phyloP scores from a whole-genome alignment of 1,140 invertebrate genomes.

The Drosophila albomicans region DNA sequence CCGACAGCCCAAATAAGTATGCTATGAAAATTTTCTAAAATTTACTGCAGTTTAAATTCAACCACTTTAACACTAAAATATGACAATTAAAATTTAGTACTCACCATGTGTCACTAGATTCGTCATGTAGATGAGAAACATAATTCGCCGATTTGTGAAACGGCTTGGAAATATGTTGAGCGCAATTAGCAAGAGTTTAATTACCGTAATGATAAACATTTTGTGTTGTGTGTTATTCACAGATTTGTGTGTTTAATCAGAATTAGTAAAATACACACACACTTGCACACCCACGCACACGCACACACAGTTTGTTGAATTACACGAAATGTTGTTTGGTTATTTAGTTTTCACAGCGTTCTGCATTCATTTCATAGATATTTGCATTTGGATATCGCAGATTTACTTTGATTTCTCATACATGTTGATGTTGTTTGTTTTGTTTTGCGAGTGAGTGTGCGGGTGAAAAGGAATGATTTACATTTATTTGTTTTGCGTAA shows the following conservation, averaged over 20 bases:
- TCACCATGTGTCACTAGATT: slow-evolving; percentile 84
- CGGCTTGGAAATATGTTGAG: slow-evolving; percentile 84
- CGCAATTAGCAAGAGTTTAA: slow-evolving; percentile 84
- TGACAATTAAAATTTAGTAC: slow-evolving; percentile 13
- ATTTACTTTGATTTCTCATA: slow-evolving; percentile 34
- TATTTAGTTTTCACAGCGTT: slow-evolving; percentile 34
- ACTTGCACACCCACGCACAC: neutral
- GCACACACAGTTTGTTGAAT: slow-evolving; percentile 25
- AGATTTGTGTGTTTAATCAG: slow-evolving; percentile 36
- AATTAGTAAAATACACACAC: slow-evolving; percentile 40
- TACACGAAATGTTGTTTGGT: slow-evolving; percentile 34
- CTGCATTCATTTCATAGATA: slow-evolving; percentile 16
- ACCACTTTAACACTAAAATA: neutral
- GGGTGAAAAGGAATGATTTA: slow-evolving; percentile 29
- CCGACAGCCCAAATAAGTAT: no score
- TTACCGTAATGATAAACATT: slow-evolving; percentile 84
- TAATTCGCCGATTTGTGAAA: slow-evolving; percentile 82
- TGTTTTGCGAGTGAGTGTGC: neutral
- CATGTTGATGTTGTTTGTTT: slow-evolving; percentile 39
- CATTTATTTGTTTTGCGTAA: slow-evolving; percentile 82
- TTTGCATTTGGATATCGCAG: slow-evolving; percentile 23
- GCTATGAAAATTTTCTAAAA: no score
- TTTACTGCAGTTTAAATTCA: no score
- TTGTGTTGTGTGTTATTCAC: slow-evolving; percentile 37
- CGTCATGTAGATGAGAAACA: slow-evolving; percentile 84